Base-by-base conservation (phyloP, 2,888 invertebrate genomes). In the Noctua fimbriata region DNA sequence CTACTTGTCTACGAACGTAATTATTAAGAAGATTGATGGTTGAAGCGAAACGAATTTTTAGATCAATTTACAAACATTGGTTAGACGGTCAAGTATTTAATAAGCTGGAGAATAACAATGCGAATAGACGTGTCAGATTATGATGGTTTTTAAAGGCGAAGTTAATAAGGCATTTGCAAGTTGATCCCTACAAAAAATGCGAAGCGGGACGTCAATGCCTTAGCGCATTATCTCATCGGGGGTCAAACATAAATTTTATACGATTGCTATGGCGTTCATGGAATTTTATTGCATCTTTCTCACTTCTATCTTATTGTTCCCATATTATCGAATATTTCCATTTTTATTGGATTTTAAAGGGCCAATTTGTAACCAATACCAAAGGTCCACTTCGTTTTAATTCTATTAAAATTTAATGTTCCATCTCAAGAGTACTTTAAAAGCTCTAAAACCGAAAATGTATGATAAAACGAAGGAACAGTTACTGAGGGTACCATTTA, bases 351-450 rank as follows among this genome's bases (percentile, higher is more conserved):
- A 74, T 78, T 76, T 82, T 82, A 80, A 86, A 83, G 16, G 41
- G 74, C 47, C 65, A 79, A 79, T 81, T 85, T 77, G 82, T 88
- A 79, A 80, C 58, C 74, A 83, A 82, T 81, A 67, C 60, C 44
- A 36, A 69, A 71, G 32, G 41, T 65, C 69, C 49, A 14, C 41
- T 63, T 81, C 73, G 76, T 66, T n/a, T 79, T 85, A 80, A 87
- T 85, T 88, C 80, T 85, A 89, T 85, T 79, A 82, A 67, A 66
- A 65, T 84, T 81, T 77, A 78, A 83, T 82, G 74, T 76, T 81
- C 70, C 65, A 80, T 70, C 69, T 78, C 52, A 78, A 81, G 63
- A 73, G 72, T 76, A 84, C 75, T 69, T 77, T 76, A 76, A 75
- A 84, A 73, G 74, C 78, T 66, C 52, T 79, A 70, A 79, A 88